Conservation (phyloP, 2,888 invertebrate species). For the Cerastis leucographa region DNA sequence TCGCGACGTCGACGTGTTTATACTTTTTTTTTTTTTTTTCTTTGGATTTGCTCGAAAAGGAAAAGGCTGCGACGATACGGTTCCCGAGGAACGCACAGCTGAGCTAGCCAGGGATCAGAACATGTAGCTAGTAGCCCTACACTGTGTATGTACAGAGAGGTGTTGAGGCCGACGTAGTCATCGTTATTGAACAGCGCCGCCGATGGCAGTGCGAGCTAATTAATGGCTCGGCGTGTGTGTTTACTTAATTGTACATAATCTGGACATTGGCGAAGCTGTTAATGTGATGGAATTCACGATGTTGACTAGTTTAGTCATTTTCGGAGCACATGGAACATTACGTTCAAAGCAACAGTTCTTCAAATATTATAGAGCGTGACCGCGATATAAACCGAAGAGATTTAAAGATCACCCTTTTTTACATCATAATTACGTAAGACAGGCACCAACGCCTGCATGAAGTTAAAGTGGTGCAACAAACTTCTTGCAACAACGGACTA, state of each 20-base stretch:
- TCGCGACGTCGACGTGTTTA: slow-evolving; percentile 4
- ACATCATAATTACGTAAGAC: too few relatives aligned
- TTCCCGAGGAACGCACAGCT: background rate
- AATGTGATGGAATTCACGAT: background rate
- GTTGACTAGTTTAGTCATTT: background rate
- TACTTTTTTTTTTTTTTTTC: slow-evolving; percentile 7
- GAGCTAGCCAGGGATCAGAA: background rate
- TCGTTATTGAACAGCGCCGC: background rate
- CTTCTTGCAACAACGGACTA: background rate
- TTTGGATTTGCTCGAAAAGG: background rate
- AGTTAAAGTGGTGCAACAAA: background rate
- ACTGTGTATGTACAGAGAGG: background rate
- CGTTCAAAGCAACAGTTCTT: background rate
- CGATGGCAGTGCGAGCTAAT: background rate
- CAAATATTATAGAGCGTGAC: background rate
- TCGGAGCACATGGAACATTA: background rate
- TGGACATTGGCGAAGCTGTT: background rate
- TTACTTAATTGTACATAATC: slow-evolving; percentile 19
- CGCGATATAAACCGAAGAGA: background rate
- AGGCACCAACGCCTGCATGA: too few relatives aligned
- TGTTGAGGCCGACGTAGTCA: background rate
- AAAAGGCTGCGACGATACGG: background rate
- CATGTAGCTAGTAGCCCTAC: background rate
- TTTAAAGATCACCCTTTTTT: too few relatives aligned
- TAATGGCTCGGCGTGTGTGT: slow-evolving; percentile 11